phyloP scores from a whole-genome alignment of 2,113 vertebrate species.

The Fregetta grallaria region DNA sequence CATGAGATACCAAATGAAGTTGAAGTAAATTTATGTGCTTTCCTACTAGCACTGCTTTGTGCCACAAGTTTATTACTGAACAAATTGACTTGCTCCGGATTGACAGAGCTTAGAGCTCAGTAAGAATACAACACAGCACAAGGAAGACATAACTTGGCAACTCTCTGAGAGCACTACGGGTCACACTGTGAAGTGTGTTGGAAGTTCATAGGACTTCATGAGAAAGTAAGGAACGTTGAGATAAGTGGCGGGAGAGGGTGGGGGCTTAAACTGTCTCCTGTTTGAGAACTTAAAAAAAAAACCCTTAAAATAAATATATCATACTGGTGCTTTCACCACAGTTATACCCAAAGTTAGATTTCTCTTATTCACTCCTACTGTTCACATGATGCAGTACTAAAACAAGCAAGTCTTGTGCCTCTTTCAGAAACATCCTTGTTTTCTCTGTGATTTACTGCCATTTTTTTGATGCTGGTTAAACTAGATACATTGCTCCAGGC shows the following conservation, averaged over 20 bases:
- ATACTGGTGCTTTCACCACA: background rate
- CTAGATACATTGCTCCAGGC: conserved; percentile 32
- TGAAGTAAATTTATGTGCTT: background rate
- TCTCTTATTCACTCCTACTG: background rate
- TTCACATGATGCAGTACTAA: background rate
- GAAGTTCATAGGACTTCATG: background rate
- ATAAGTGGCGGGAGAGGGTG: background rate
- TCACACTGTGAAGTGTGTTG: background rate
- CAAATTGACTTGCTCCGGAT: background rate
- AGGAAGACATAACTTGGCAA: background rate
- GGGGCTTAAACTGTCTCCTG: background rate
- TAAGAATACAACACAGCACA: background rate
- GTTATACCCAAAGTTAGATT: background rate
- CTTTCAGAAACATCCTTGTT: conserved; percentile 30
- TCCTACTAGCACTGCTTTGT: background rate
- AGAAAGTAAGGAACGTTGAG: background rate
- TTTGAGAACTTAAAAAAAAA: background rate
- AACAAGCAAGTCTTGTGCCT: background rate
- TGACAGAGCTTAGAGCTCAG: background rate
- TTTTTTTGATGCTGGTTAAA: conserved; percentile 34
- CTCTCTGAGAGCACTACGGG: background rate
- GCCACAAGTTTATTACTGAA: background rate
- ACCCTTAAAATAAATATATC: background rate
- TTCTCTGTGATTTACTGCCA: background rate
- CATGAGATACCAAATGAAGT: background rate